Base-by-base conservation (phyloP, 2,888 invertebrate species). In the Drosophila mulleri region DNA sequence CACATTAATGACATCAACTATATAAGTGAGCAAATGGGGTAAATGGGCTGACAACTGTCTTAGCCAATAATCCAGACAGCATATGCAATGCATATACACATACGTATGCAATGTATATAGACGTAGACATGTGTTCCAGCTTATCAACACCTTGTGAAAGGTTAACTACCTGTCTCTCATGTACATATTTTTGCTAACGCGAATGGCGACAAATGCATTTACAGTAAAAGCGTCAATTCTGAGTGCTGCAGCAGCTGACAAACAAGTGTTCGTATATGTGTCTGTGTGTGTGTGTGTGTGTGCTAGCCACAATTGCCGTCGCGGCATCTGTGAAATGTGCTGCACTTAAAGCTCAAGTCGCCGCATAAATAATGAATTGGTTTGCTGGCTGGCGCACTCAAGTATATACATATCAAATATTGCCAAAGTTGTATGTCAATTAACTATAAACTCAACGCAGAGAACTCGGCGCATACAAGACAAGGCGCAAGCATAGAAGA, bases 1-100 rank as follows among this genome's bases (percentile, higher is more conserved):
- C 82, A 74, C 83, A 83, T 85, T 84, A 84, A 76, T 76, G 82
- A 72, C 62, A 56, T 75, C 65, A 71, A 80, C 41, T 54, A 72
- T 75, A 72, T 74, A 76, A 67, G 62, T 59, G 70, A 32, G 32
- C 32, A 56, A 64, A 60, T 56, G 56, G 62, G 42, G 35, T 16
- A 66, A 57, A 50, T 58, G 60, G 45, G 20, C 32, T 53, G 62
- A 59, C 57, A 73, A 58, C 48, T 39, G 65, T 64, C 83, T 81
- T 83, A 77, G 68, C 82, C 78, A 79, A 78, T 80, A 71, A 77
- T 57, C 65, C 59, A 32, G 16, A 1, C 44, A 11, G 20, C 4
- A 29, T 14, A 41, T 29, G 41, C 29, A 18, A 56, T 4, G 39
- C 5, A 18, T 14, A 32, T n/a, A 18, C 4, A 56, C 3, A 18